Base-by-base conservation (phyloP, 2,888 invertebrate genomes). In the Sminthurinus aureus region DNA sequence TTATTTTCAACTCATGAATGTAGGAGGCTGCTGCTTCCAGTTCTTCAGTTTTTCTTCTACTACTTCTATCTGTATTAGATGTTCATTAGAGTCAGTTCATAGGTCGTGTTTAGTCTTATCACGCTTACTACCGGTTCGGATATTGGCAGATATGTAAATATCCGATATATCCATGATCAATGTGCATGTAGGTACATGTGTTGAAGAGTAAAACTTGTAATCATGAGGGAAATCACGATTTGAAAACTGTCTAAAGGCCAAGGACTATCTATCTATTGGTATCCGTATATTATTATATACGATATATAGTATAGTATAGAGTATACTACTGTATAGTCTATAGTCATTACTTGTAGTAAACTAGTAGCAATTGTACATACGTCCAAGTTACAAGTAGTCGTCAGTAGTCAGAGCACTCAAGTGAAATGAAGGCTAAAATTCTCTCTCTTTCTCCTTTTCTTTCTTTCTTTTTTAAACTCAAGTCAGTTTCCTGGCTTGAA, bases 201-300 rank as follows among this genome's bases (percentile, higher is more conserved):
- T 38, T 38, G 38, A 38, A 38, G 38, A 38, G 38, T 38, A 38
- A 38, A 71, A 26, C 74, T 24, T 74, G 74, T 26, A 74, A 74
- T 38, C 74, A 74, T 24, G 38, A 74, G 74, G 74, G 74, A 74
- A 74, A 74, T 74, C 74, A 74, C 38, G 58, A 58, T 58, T 58
- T 58, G 52, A 11, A 76, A 51, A 51, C 52, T 76, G 20, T 76
- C 20, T 76, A 76, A 76, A 76, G 76, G 76, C 76, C 76, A 76
- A 76, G 76, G 76, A 76, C 76, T 22, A 52, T 22, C 71, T 71
- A 13, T 71, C 12, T 38, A 38, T 38, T 6, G 38, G 38, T 38
- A 38, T 38, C 38, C 38, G 38, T 6, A 38, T 38, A 6, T 38
- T 22, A 67, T n/a, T 18, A 8, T 67, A 20, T 67, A 15, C n/a